Base-by-base conservation (phyloP, 2,797 vertebrate genomes). In the Tympanoctomys barrerae region DNA sequence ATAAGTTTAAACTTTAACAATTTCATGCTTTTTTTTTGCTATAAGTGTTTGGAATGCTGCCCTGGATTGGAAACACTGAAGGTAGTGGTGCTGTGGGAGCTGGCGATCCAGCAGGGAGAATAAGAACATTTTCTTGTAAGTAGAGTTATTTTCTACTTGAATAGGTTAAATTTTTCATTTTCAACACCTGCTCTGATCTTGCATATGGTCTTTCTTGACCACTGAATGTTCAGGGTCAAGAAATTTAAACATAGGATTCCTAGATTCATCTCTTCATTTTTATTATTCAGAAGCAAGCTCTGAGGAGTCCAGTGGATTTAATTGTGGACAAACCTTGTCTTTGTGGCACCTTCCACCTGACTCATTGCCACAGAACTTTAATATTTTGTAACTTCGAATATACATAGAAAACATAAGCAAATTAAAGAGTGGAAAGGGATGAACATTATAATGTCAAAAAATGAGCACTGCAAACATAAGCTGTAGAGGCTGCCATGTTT, bases 51-150 rank as follows among this genome's bases (percentile, higher is more conserved):
- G 46, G 70, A 64, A 54, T 19, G 13, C 2, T 52, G n/a, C n/a
- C 54, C 28, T 70, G 61, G 61, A 26, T 66, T 66, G 8, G 78
- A 57, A 75, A 12, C 5, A 64, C 11, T 5, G n/a, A 86, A 36
- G 13, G 11, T 4, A 22, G 19, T 4, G 11, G 52, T 14, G n/a
- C 3, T 0, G 2, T 49, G 13, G 31, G 22, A 36, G 5, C 46
- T 28, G 31, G 33, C 1, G 11, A n/a, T 42, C 46, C n/a, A 14
- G 0, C 18, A 2, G n/a, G 10, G 19, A 83, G 31, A 36, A 22
- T 12, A 49, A 61, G 52, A 87, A 19, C 57, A 52, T 64, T 75
- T 39, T 75, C 42, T 82, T 61, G 19, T 33, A 81, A 59, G 33
- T 26, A 33, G 49, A 90, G 59, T 19, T 36, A 13, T 68, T 78